Evolutionary conservation across 2,113 vertebrate species (phyloP).

Genomic region (Tylochromis polylepis): DNA sequence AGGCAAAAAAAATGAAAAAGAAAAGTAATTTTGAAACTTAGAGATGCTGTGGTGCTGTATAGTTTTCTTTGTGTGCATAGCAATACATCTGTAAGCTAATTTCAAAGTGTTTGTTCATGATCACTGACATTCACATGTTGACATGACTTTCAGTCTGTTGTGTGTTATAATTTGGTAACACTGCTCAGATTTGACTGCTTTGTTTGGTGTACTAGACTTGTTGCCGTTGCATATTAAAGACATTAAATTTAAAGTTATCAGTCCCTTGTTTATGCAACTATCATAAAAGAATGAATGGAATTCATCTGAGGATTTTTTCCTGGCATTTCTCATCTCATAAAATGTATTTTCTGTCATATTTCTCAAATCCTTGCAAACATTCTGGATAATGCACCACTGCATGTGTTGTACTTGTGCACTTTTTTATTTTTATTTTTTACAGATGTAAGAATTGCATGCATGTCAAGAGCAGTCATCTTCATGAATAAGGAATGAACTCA

Average conservation of each 20-base stretch:
- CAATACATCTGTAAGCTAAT: not conserved
- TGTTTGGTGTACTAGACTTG: not conserved
- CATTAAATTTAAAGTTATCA: constrained; percentile 55
- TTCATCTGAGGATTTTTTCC: constrained; percentile 16
- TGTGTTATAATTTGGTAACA: not conserved
- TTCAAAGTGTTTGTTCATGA: not conserved
- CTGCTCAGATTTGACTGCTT: not conserved
- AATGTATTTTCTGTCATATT: not conserved
- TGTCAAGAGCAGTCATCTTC: not conserved
- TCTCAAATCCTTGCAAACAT: not conserved
- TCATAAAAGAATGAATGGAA: constrained; percentile 68
- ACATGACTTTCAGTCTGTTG: not conserved
- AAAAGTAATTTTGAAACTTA: not conserved
- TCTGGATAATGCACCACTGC: not conserved
- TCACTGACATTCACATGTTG: not conserved
- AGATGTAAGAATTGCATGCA: not conserved
- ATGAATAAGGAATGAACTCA: not conserved
- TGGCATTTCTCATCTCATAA: constrained; percentile 15
- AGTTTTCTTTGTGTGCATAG: not conserved
- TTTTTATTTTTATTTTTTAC: not conserved
- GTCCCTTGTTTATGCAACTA: constrained; percentile 54
- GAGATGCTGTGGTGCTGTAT: not conserved
- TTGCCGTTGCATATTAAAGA: constrained; percentile 40
- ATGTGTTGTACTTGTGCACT: not conserved
- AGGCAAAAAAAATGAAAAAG: not conserved